Percentiles rank a stretch among this genome's conserved stretches.
Conservation (phyloP, 1,140 invertebrate genomes). For the Diploscapter pachys region DNA sequence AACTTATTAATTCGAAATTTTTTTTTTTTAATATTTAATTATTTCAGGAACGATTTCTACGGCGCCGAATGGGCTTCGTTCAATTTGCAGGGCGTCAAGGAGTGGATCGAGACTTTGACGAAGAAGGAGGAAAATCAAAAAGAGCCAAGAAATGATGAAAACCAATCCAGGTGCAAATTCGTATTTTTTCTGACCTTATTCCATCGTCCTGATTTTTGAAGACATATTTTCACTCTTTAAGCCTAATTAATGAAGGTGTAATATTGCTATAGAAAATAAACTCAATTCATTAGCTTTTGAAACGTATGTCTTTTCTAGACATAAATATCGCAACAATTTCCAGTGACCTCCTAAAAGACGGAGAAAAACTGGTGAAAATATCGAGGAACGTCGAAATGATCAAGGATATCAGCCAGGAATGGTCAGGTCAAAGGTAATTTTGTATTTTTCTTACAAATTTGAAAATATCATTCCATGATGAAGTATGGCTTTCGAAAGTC, state of each 20-base stretch:
- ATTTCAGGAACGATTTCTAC: constrained; percentile 78
- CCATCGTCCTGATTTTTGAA: no score
- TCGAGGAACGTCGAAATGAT: background rate
- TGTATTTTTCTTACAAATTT: no score
- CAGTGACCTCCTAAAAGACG: no score
- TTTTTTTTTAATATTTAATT: background rate
- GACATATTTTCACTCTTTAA: no score
- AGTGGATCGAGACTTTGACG: constrained; percentile 64
- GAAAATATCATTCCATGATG: no score
- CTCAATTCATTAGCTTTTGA: background rate
- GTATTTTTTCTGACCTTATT: no score
- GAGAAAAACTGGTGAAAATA: no score
- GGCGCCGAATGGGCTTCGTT: constrained; percentile 86
- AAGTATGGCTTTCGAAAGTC: background rate
- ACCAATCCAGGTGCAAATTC: no score
- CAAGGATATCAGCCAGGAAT: background rate
- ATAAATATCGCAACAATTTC: background rate
- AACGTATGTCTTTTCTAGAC: background rate
- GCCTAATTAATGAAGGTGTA: background rate
- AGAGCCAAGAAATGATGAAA: no score
- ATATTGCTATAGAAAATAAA: background rate
- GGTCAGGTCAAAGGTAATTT: background rate
- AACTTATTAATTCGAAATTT: background rate
- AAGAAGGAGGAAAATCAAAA: no score
- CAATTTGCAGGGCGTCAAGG: constrained; percentile 77